phyloP scores from a whole-genome alignment of 92 coral and sea anemone genomes.

The Epizoanthus illoricatus region DNA sequence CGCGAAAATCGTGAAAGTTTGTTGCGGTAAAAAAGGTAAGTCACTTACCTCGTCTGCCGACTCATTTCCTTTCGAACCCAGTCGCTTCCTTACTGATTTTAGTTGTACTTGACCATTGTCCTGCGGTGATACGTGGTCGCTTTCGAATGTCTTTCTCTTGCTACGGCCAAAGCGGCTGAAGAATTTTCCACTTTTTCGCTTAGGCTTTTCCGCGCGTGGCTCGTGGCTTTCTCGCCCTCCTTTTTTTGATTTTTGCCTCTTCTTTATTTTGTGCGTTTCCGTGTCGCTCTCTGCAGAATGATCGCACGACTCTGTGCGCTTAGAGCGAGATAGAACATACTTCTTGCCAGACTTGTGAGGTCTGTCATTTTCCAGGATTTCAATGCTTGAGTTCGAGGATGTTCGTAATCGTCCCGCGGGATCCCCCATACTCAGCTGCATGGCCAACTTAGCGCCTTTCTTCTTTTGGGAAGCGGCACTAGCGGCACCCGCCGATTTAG shows the following conservation, averaged over 20 bases:
- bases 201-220: constrained; percentile 21
- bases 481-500: constrained; percentile 18
- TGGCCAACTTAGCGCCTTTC: constrained; percentile 27
- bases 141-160: constrained; percentile 20
- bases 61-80: constrained; percentile 12
- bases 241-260: constrained; percentile 28
- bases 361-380: constrained; percentile 12
- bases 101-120: constrained; percentile 11
- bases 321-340: background rate
- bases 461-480: constrained; percentile 32
- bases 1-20: too few relatives aligned
- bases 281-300: constrained; percentile 27
- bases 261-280: constrained; percentile 28
- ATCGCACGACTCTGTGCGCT: constrained; percentile 1
- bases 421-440: constrained; percentile 35
- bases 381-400: constrained; percentile 32
- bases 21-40: background rate
- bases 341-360: constrained; percentile 24
- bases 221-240: constrained; percentile 12
- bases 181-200: constrained; percentile 36
- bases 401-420: constrained; percentile 27
- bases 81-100: constrained; percentile 1
- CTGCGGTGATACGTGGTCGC: constrained; percentile 15
- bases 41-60: constrained; percentile 26
- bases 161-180: constrained; percentile 40